Conservation (phyloP, 2,888 invertebrate species). For the Isoperla grammatica region DNA sequence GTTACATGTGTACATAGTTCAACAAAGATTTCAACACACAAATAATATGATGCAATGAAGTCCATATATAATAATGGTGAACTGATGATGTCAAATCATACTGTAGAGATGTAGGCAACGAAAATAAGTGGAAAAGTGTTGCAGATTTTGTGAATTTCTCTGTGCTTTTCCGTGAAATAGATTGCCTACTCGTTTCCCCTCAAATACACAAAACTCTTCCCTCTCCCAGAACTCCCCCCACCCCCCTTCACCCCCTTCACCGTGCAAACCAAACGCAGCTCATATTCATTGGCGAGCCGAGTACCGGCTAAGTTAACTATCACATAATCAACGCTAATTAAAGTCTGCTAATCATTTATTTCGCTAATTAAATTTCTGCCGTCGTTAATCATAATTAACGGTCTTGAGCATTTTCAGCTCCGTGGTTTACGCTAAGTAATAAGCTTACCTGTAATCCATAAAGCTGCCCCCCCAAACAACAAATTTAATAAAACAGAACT, state of each 20-base stretch:
- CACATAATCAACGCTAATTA: constrained; percentile 33
- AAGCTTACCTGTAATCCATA: neutral
- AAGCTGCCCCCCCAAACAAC: too few relatives aligned
- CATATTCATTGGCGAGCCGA: constrained; percentile 22
- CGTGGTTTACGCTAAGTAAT: constrained; percentile 8
- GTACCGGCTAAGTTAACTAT: constrained; percentile 19
- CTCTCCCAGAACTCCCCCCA: neutral
- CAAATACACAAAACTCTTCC: constrained; percentile 13
- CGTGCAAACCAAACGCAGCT: neutral
- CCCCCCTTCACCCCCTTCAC: neutral
- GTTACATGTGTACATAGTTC: too few relatives aligned
- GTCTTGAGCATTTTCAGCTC: constrained; percentile 24
- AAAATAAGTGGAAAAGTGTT: constrained; percentile 1
- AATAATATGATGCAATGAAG: too few relatives aligned
- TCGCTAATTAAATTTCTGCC: constrained; percentile 32
- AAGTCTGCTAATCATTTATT: constrained; percentile 35
- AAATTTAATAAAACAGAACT: too few relatives aligned
- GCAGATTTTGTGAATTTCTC: neutral
- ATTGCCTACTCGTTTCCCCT: neutral
- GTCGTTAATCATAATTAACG: constrained; percentile 33
- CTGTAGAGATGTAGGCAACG: too few relatives aligned
- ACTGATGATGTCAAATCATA: too few relatives aligned
- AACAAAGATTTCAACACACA: too few relatives aligned
- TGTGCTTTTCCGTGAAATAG: constrained; percentile 5
- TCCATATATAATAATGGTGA: too few relatives aligned